Base-by-base conservation (phyloP, 2,888 invertebrate species). In the Smittia sp. region DNA sequence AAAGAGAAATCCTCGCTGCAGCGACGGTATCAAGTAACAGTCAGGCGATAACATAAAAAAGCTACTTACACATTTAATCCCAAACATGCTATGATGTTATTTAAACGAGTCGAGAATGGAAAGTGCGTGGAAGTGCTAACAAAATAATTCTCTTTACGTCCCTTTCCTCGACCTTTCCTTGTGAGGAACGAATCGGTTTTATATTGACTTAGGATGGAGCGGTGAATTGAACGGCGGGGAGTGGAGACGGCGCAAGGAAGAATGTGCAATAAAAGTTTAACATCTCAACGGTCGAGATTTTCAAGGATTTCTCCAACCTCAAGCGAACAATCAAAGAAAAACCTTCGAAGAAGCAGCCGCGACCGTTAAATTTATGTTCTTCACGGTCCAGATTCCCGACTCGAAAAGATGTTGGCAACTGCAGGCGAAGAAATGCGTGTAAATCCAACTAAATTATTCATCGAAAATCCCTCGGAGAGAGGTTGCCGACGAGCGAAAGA, bases 131-230 rank as follows among this genome's bases (percentile, higher is more conserved):
- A 32, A 32, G 9, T 32, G 32, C 32, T 32, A 32, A 32, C 3
- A 9, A 32, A 32, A 32, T 32, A 32, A 32, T 32, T 32, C 32
- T 32, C 32, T 32, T 32, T 32, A n/a, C 52, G n/a, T 13, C n/a
- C 58, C 58, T 22, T 58, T 58, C 22, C 11, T 63, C 63, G 25
- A 63, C 27, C 27, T 63, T 63, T 63, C 20, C 2, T 11, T 25
- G 25, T n/a, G 52, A 52, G 54, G 41, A 69, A n/a, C n/a, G n/a
- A 72, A 72, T 72, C 62, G 72, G 54, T 72, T 72, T 72, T 62
- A 72, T 72, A 72, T 72, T 72, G 72, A 72, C 72, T 72, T 72
- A 72, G 72, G 72, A 72, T 72, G 25, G 58, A 58, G n/a, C 58
- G 58, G 18, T 13, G 22, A 58, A 63, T 27, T 22, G 27, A 63